Percentiles rank a stretch among this genome's conserved stretches.
phyloP scores from a whole-genome alignment of 2,113 vertebrate species.

The Pomatorhinus ruficollis region DNA sequence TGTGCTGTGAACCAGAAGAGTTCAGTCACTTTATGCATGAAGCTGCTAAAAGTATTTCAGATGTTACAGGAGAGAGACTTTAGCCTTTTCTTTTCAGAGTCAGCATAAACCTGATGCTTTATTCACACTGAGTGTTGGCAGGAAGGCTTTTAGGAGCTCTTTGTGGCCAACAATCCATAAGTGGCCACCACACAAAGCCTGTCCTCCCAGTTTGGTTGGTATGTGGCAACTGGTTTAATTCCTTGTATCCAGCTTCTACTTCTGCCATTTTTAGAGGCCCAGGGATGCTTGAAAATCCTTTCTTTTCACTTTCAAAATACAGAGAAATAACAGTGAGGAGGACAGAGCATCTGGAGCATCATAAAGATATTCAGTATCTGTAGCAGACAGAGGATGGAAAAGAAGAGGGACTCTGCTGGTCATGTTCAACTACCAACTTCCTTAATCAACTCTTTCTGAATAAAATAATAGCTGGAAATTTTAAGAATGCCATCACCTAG shows the following conservation, averaged over 20 bases:
- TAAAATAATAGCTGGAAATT: not conserved
- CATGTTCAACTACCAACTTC: not conserved
- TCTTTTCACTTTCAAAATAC: not conserved
- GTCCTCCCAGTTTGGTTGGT: not conserved
- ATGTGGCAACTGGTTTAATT: not conserved
- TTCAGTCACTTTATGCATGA: slow-evolving; percentile 22
- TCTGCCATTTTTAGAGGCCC: not conserved
- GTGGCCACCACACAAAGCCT: not conserved
- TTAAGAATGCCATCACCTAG: not conserved
- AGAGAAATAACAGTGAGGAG: not conserved
- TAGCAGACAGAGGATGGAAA: not conserved
- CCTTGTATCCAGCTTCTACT: not conserved
- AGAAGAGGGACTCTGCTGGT: not conserved
- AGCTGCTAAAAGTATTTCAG: slow-evolving; percentile 14
- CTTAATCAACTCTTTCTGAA: not conserved
- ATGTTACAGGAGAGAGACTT: not conserved
- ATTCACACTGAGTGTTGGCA: not conserved
- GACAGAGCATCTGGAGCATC: not conserved
- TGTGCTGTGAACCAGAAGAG: not conserved
- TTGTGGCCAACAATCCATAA: not conserved
- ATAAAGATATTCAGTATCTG: not conserved
- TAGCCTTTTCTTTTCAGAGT: not conserved
- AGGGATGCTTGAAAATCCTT: not conserved
- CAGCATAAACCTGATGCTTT: not conserved
- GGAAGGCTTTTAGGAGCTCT: not conserved